These are phyloP conservation scores for Penelope pileata DNA, from an alignment of 2,113 vertebrate genomes.

Conservation along the genomic window DNA sequence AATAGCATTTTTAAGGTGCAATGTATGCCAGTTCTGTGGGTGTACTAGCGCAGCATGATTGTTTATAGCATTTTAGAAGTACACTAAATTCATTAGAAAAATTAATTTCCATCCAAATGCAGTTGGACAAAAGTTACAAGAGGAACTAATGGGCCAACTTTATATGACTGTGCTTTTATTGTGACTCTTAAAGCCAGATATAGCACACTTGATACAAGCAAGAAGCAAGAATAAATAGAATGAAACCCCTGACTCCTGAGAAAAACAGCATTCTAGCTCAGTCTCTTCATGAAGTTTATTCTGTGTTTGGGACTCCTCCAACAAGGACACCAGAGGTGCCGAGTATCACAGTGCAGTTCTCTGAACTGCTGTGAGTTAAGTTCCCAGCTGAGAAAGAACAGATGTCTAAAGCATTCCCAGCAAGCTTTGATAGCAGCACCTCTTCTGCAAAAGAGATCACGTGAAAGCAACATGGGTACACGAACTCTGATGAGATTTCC, in stretches of 20 bases:
- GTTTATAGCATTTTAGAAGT: neutral
- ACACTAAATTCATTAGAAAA: neutral
- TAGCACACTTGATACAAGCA: neutral
- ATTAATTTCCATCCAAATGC: neutral
- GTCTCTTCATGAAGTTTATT: neutral
- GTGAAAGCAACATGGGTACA: neutral
- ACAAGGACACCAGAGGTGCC: neutral
- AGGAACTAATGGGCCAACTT: neutral
- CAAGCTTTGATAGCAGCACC: neutral
- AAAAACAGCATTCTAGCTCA: neutral
- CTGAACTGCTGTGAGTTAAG: neutral
- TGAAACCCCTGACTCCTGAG: neutral
- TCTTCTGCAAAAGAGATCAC: neutral
- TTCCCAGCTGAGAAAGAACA: neutral
- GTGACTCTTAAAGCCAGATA: neutral
- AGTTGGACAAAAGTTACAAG: neutral
- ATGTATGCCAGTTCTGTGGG: neutral
- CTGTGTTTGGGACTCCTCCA: neutral
- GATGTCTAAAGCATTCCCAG: neutral
- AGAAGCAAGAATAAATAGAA: neutral
- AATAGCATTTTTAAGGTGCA: neutral
- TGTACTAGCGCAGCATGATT: neutral
- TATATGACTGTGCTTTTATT: neutral
- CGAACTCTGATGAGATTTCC: fast-evolving
- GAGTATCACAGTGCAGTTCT: neutral